A percentile compares a stretch with the other conserved stretches of the same genome.
Conservation (phyloP, 2,888 invertebrate species). For the Mamestra brassicae region DNA sequence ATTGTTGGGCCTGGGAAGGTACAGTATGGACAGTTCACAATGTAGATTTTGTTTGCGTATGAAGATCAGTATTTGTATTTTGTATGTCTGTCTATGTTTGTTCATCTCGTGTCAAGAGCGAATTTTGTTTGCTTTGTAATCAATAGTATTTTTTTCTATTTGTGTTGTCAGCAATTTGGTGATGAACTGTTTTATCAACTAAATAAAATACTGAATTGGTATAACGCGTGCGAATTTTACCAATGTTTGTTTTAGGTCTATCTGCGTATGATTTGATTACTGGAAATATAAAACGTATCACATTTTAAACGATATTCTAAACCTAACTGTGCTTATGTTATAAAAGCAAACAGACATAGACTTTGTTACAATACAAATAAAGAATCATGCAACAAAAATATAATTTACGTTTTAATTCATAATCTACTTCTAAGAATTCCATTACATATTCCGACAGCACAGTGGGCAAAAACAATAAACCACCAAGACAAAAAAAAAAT, state of each 20-base stretch:
- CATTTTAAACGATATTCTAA: neutral
- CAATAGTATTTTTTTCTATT: constrained; percentile 67
- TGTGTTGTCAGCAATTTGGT: constrained; percentile 37
- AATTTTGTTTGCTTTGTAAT: constrained; percentile 75
- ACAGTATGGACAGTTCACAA: constrained; percentile 83
- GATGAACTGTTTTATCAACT: constrained; percentile 23
- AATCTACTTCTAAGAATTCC: constrained; percentile 24
- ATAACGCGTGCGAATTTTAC: constrained; percentile 3
- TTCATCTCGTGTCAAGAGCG: constrained; percentile 78
- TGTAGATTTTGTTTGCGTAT: constrained; percentile 84
- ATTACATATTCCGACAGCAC: constrained; percentile 19
- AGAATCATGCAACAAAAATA: neutral
- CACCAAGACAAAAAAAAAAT: constrained; percentile 6
- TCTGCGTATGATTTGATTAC: constrained; percentile 24
- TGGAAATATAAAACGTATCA: neutral
- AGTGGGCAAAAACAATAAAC: constrained; percentile 21
- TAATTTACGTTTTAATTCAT: constrained; percentile 3
- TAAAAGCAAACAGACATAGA: neutral
- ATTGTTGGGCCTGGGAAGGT: constrained; percentile 82
- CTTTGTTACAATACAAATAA: neutral
- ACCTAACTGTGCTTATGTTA: neutral
- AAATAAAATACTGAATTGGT: constrained; percentile 11
- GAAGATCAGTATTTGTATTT: constrained; percentile 82
- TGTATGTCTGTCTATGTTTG: constrained; percentile 81
- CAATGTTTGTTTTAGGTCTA: neutral